Percentiles rank a stretch among this genome's conserved stretches.
Evolutionary conservation across 53 echinoderm and acorn worm species (phyloP).

Genomic region (Paracentrotus lividus): DNA sequence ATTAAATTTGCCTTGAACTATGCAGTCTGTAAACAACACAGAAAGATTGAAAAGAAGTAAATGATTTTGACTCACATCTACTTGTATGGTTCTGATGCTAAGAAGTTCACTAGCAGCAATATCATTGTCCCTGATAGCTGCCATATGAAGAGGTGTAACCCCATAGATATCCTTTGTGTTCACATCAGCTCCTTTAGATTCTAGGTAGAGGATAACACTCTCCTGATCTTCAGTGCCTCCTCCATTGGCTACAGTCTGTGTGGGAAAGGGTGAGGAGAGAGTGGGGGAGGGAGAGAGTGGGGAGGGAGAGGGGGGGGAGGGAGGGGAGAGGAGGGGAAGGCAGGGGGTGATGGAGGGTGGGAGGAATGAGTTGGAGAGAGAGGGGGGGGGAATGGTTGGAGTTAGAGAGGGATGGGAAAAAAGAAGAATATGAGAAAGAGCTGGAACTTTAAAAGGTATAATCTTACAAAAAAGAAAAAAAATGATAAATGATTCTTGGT

Average conservation of each 20-base stretch:
- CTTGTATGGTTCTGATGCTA: constrained; percentile 68
- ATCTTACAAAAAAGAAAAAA: no score
- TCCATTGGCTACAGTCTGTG: constrained; percentile 23
- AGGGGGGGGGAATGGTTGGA: no score
- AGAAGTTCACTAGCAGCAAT: constrained; percentile 86
- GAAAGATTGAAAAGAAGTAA: no score
- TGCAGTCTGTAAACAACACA: no score
- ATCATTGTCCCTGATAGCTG: constrained; percentile 95
- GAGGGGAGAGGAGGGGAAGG: background rate
- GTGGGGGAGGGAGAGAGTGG: background rate
- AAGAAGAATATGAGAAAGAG: no score
- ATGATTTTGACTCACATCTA: constrained; percentile 79
- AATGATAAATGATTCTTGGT: background rate
- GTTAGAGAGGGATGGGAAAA: no score
- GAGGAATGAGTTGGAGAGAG: no score
- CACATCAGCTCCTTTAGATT: constrained; percentile 83
- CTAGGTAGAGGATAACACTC: constrained; percentile 85
- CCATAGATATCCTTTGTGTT: constrained; percentile 92
- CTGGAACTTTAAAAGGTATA: background rate
- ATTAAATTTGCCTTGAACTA: no score
- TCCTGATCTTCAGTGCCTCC: constrained; percentile 3
- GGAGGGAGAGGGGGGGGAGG: background rate
- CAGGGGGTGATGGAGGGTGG: no score
- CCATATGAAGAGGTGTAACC: constrained; percentile 91
- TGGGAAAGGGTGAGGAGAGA: background rate